Evolutionary conservation across 2,113 vertebrate genomes (phyloP).

Genomic region (Laterallus jamaicensis): DNA sequence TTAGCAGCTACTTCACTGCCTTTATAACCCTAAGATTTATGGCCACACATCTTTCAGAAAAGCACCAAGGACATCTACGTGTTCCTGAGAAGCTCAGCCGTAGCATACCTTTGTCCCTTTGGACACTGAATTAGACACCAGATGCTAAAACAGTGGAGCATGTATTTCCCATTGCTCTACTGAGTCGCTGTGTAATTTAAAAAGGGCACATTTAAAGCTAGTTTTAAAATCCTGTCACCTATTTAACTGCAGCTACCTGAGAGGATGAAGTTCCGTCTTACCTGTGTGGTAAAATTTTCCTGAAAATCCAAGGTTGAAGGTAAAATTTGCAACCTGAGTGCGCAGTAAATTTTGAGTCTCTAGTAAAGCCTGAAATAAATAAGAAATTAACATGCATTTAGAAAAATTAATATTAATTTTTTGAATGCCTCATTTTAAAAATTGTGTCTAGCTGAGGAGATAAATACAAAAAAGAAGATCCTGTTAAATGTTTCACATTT

Average conservation of each 20-base stretch:
- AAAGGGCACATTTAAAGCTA: background rate
- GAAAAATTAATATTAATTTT: constrained; percentile 48
- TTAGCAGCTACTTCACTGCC: background rate
- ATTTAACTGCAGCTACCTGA: constrained; percentile 63
- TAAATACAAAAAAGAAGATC: background rate
- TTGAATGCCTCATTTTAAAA: constrained; percentile 47
- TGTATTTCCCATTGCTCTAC: background rate
- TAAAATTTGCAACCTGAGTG: constrained; percentile 89
- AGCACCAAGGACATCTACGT: background rate
- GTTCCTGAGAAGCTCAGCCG: background rate
- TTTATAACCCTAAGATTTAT: background rate
- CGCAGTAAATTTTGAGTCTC: constrained; percentile 87
- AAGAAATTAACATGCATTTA: constrained; percentile 80
- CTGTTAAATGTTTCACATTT: background rate
- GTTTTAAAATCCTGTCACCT: constrained; percentile 23
- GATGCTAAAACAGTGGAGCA: background rate
- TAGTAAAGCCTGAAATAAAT: constrained; percentile 87
- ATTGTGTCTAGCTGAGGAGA: background rate
- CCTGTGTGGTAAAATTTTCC: constrained; percentile 91
- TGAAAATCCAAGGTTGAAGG: constrained; percentile 92
- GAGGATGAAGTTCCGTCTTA: constrained; percentile 76
- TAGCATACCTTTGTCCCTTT: background rate
- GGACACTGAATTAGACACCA: background rate
- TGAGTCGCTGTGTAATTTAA: background rate
- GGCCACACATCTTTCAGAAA: background rate